phyloP scores from a whole-genome alignment of 2,888 invertebrate genomes.

The Temnothorax ravouxi region DNA sequence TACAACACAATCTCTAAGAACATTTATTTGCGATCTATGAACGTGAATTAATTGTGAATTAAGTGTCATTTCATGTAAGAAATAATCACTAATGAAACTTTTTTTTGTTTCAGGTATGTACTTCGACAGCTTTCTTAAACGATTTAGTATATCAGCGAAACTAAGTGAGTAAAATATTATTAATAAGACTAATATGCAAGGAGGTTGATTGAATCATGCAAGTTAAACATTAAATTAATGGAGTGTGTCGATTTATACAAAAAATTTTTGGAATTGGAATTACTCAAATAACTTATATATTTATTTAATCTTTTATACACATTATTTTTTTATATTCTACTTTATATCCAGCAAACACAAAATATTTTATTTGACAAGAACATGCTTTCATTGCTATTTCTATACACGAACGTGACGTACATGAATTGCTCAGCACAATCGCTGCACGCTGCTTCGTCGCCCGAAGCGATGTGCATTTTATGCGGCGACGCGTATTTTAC shows the following conservation, averaged over 20 bases:
- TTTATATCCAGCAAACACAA: constrained; percentile 1
- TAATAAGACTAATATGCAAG: constrained; percentile 4
- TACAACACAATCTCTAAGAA: not conserved
- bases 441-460: constrained; percentile 23
- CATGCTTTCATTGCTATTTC: constrained; percentile 27
- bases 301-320: not conserved
- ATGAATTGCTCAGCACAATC: not conserved
- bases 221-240: not conserved
- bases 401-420: constrained; percentile 9
- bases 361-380: constrained; percentile 10
- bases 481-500: constrained; percentile 33
- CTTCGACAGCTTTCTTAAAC: not conserved
- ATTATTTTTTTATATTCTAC: not conserved
- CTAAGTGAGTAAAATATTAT: constrained; percentile 22
- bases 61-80: not conserved
- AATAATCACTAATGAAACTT: constrained; percentile 2
- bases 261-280: not conserved
- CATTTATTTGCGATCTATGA: not conserved
- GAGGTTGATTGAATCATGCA: not conserved
- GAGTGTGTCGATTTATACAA: not conserved
- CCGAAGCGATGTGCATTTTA: constrained; percentile 37
- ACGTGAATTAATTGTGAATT: constrained; percentile 48
- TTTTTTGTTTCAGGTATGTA: constrained; percentile 72
- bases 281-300: not conserved
- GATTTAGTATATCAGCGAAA: not conserved